Conservation (phyloP, 2,888 invertebrate species). For the Drosophila suboccidentalis region DNA sequence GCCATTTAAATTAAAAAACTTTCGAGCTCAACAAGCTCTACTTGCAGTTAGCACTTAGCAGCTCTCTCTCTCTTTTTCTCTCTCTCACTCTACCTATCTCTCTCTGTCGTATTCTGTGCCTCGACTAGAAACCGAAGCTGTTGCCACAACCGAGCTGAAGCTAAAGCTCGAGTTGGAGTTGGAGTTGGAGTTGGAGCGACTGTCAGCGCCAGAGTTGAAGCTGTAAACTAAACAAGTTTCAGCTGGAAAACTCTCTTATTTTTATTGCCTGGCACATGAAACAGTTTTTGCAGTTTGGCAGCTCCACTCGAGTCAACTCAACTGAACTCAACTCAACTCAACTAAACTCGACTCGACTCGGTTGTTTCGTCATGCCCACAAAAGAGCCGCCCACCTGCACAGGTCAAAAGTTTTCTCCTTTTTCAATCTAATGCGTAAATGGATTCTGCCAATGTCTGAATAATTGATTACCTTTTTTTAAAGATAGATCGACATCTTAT, state of each 20-base stretch:
- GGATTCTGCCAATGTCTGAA: conserved; percentile 16
- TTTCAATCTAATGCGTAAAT: conserved; percentile 11
- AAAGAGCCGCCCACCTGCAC: neutral
- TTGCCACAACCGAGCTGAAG: conserved; percentile 4
- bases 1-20: conserved; percentile 72
- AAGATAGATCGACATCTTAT: neutral
- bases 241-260: conserved; percentile 31
- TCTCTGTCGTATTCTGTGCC: neutral
- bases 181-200: neutral
- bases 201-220: conserved; percentile 11
- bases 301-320: conserved; percentile 6
- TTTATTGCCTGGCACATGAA: conserved; percentile 56
- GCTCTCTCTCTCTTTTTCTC: neutral
- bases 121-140: neutral
- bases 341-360: conserved; percentile 3
- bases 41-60: conserved; percentile 36
- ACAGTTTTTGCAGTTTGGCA: conserved; percentile 56
- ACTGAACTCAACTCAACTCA: neutral
- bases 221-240: conserved; percentile 34
- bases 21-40: conserved; percentile 45
- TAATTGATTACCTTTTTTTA: conserved; percentile 9
- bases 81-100: too few species aligned
- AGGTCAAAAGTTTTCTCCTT: conserved; percentile 4
- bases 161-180: neutral
- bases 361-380: conserved; percentile 1